Conservation (phyloP, 1,140 invertebrate genomes). For the Caenorhabditis inopinata region DNA sequence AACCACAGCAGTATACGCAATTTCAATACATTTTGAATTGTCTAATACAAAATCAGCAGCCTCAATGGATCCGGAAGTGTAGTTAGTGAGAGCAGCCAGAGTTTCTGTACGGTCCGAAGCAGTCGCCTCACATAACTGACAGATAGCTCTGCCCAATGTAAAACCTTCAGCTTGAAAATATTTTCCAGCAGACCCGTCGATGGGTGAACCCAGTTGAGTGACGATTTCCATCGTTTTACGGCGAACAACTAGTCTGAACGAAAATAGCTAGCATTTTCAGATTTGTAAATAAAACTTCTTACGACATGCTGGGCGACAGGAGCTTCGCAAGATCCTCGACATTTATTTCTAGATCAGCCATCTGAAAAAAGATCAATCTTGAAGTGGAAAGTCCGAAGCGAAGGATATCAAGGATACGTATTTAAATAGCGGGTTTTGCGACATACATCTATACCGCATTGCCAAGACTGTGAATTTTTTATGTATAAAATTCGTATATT, state of each 20-base stretch:
- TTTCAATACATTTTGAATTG: constrained; percentile 7
- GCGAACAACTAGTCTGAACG: constrained; percentile 20
- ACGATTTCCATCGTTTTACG: constrained; percentile 23
- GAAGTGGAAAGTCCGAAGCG: too few species aligned
- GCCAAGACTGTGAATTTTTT: too few species aligned
- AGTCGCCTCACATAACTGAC: constrained; percentile 36
- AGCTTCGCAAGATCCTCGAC: constrained; percentile 31
- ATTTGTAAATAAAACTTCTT: too few species aligned
- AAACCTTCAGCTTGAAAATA: constrained; percentile 18
- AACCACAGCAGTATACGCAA: constrained; percentile 17
- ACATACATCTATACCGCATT: too few species aligned
- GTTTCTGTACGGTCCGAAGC: constrained; percentile 18
- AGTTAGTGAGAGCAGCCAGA: constrained; percentile 44
- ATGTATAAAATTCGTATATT: too few species aligned
- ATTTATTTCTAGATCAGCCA: constrained; percentile 17
- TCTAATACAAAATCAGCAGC: constrained; percentile 36
- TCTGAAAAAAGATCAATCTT: neutral
- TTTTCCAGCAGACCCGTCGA: constrained; percentile 41
- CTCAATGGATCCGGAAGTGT: constrained; percentile 38
- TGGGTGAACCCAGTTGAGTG: neutral
- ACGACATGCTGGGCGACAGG: constrained; percentile 12
- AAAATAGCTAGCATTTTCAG: too few species aligned
- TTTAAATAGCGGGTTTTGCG: too few species aligned
- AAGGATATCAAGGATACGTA: too few species aligned
- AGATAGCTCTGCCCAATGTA: constrained; percentile 31